Conservation (phyloP, 2,113 vertebrate genomes). For the Perognathus longimembris region DNA sequence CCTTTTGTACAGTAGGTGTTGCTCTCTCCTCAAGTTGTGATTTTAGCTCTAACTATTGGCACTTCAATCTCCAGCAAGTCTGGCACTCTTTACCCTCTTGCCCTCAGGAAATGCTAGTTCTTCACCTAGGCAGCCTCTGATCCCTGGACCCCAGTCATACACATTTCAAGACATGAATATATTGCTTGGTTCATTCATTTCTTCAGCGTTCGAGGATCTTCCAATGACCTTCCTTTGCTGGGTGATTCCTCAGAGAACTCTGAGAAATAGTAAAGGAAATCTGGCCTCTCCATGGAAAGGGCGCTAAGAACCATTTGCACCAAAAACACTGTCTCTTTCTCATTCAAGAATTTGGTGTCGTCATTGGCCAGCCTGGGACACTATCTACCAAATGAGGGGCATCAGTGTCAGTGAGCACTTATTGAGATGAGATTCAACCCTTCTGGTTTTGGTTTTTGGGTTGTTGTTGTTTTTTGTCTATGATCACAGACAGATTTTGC, state of each 20-base stretch:
- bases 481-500: not conserved
- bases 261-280: not conserved
- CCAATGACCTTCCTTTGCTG: slow-evolving; percentile 59
- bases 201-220: slow-evolving; percentile 76
- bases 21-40: slow-evolving; percentile 80
- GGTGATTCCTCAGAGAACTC: slow-evolving; percentile 53
- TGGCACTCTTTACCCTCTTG: slow-evolving; percentile 57
- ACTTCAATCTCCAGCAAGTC: slow-evolving; percentile 70
- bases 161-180: slow-evolving; percentile 15
- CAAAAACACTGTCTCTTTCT: not conserved
- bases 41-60: slow-evolving; percentile 77
- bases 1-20: slow-evolving; percentile 73
- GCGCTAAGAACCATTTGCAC: rapidly evolving
- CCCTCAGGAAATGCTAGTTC: slow-evolving; percentile 47
- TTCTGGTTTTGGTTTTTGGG: too few relatives aligned
- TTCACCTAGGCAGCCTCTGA: slow-evolving; percentile 65
- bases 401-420: not conserved
- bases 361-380: not conserved
- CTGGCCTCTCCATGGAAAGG: not conserved
- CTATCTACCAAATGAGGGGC: not conserved
- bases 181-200: slow-evolving; percentile 73
- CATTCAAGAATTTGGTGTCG: not conserved
- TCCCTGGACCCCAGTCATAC: not conserved
- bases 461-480: not conserved
- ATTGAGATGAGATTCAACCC: not conserved